Evolutionary conservation across 1,140 invertebrate species (phyloP).

Genomic region (Heliconius himera): DNA sequence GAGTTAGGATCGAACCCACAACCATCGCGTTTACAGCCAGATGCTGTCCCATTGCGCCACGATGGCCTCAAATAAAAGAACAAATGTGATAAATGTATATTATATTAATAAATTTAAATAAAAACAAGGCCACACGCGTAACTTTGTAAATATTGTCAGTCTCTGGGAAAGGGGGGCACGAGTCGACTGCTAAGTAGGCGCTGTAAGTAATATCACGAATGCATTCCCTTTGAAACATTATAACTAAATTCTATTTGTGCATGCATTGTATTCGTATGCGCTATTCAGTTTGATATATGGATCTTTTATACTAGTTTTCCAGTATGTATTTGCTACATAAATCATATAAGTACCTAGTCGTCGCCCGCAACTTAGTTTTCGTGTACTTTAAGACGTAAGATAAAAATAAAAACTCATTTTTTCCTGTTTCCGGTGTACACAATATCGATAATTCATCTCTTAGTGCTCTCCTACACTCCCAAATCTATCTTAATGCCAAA

Average conservation of each 20-base stretch:
- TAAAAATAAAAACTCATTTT: too few relatives aligned
- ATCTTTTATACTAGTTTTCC: too few relatives aligned
- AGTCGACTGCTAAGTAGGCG: constrained; percentile 14
- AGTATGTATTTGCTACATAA: too few relatives aligned
- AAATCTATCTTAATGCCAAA: too few relatives aligned
- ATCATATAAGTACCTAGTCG: too few relatives aligned
- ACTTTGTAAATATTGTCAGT: constrained; percentile 24
- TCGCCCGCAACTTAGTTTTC: too few relatives aligned
- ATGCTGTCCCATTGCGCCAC: neutral
- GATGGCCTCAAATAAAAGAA: neutral
- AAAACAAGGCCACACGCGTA: constrained; percentile 35
- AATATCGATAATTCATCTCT: too few relatives aligned
- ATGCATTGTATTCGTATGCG: neutral
- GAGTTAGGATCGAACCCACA: neutral
- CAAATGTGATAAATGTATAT: constrained; percentile 19
- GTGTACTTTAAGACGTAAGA: too few relatives aligned
- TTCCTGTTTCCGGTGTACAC: too few relatives aligned
- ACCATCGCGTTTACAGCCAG: neutral
- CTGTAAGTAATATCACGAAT: constrained; percentile 5
- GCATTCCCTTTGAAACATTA: neutral
- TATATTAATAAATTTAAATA: constrained; percentile 33
- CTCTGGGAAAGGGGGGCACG: constrained; percentile 25
- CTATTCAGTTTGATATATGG: neutral
- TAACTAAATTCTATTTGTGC: neutral
- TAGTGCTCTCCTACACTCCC: too few relatives aligned